phyloP scores from a whole-genome alignment of 2,888 invertebrate genomes.

The Gandaritis pyraliata region DNA sequence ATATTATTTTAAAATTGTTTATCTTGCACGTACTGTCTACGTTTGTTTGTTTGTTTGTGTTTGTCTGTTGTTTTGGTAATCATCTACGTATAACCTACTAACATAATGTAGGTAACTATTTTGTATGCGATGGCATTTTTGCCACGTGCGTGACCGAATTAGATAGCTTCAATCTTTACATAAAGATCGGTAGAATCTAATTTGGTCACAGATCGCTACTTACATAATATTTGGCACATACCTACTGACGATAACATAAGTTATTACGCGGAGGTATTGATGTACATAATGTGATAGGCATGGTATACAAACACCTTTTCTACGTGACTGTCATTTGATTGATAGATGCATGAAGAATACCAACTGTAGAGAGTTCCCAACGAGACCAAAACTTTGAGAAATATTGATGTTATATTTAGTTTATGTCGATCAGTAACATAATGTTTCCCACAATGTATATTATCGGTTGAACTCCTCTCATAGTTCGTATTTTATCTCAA shows the following conservation, averaged over 20 bases:
- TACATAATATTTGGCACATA: slow-evolving; percentile 20
- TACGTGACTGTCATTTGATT: slow-evolving; percentile 3
- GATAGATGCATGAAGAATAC: slow-evolving; percentile 1
- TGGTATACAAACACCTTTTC: not conserved
- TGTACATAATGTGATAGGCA: not conserved
- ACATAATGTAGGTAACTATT: not conserved
- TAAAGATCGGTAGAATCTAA: too few relatives aligned
- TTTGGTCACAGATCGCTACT: not conserved
- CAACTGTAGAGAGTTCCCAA: not conserved
- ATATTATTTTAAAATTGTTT: too few relatives aligned
- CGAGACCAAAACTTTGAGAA: too few relatives aligned
- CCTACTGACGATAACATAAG: not conserved
- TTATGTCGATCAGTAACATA: too few relatives aligned
- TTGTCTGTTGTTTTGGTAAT: too few relatives aligned
- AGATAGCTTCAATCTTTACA: not conserved
- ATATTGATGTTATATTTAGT: too few relatives aligned
- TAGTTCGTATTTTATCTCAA: too few relatives aligned
- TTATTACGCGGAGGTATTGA: not conserved
- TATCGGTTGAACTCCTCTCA: too few relatives aligned
- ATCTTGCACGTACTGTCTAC: too few relatives aligned
- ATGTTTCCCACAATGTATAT: too few relatives aligned
- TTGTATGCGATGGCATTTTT: not conserved
- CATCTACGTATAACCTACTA: too few relatives aligned
- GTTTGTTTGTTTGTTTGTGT: too few relatives aligned
- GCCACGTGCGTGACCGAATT: slow-evolving; percentile 13